Evolutionary conservation across 2,113 vertebrate genomes (phyloP), one percentile per base, ranked within the genome.

Genomic region (Trichomycterus rosablanca): DNA sequence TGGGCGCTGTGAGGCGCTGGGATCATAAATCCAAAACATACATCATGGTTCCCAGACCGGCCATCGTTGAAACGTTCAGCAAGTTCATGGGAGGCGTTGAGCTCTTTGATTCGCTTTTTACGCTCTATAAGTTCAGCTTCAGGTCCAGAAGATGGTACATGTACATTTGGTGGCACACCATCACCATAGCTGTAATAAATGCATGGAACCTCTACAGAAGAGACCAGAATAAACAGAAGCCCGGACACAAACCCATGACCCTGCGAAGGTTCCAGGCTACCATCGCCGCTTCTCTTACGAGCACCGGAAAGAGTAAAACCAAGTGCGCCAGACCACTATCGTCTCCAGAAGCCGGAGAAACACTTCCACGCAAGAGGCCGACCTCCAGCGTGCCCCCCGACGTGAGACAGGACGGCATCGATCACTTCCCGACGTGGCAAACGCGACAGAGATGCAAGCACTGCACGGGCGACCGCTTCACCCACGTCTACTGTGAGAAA

Each of bases 341-440:
- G 18, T 65, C 46, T 64, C 62, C 62, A 66, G 56, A 66, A 53
- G 3, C 8, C 3, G 20, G 2, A 1, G 7, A 9, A 59, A 51
- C 48, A 53, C 46, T 63, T 7, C 34, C 30, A 11, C 18, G 42
- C 5, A 66, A 61, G 55, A 66, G 48, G 23, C 39, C 26, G 42
- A 48, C n/a, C 15, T 18, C 11, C 11, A 24, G 5, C 19, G 46
- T 70, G 15, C 58, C 45, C 26, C 11, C 54, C 23, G 56, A 61
- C 50, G 57, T 71, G 28, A 73, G 71, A 60, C 68, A 60, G 49
- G 61, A 65, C 65, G 66, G 20, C 46, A 15, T 32, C 18, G 53
- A 53, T 63, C 39, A 73, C 65, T 64, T 72, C 12, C 52, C 66
- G 49, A 59, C 66, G 43, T 68, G 42, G 66, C 20, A 54, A 73